Evolutionary conservation across 2,113 vertebrate genomes (phyloP).

Genomic region (Peucedramus taeniatus): DNA sequence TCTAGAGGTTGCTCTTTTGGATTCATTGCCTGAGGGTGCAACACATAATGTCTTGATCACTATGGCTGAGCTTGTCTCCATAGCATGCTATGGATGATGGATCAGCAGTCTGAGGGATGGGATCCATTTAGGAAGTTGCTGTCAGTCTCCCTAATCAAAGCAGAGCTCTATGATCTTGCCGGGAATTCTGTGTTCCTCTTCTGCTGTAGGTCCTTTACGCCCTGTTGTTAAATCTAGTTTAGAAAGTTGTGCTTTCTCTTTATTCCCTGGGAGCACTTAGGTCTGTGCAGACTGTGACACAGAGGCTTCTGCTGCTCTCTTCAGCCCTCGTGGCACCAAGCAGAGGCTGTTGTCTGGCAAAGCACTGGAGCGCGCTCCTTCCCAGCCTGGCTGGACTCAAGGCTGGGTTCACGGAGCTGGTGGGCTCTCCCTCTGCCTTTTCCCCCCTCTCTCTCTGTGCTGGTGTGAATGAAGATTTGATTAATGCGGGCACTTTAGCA

Average conservation of each 20-base stretch:
- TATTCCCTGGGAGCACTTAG: background rate
- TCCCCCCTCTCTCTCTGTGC: background rate
- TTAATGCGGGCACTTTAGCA: slow-evolving; percentile 41
- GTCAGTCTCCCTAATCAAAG: background rate
- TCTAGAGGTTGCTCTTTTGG: background rate
- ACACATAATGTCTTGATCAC: accelerated
- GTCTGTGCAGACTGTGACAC: background rate
- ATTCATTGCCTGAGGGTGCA: background rate
- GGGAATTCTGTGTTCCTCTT: background rate
- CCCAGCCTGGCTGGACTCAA: background rate
- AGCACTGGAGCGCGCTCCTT: accelerated
- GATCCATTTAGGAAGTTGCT: background rate
- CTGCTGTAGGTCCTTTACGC: background rate
- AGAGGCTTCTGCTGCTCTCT: background rate
- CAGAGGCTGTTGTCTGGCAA: background rate
- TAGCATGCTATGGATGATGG: background rate
- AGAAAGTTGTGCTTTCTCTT: background rate
- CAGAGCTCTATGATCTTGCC: background rate
- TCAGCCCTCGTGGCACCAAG: accelerated
- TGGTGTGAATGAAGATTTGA: slow-evolving; percentile 41
- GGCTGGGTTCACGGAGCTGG: background rate
- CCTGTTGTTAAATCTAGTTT: background rate
- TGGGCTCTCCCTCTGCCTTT: background rate
- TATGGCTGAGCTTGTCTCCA: background rate
- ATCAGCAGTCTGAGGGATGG: background rate